Base-by-base conservation (phyloP, 1,140 invertebrate genomes). In the Agrilus planipennis region DNA sequence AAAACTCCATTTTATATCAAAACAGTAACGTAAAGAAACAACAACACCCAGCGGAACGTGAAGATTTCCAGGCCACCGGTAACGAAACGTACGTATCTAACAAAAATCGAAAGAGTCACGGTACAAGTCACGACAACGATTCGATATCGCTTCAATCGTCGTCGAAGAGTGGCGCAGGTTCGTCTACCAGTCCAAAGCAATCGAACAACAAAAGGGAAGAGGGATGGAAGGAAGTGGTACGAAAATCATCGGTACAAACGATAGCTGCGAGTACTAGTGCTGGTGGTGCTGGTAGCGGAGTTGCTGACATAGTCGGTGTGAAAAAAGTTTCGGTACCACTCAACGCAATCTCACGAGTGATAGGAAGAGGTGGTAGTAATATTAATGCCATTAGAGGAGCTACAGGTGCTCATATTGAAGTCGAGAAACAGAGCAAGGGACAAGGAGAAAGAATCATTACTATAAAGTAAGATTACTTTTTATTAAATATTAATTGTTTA, bases 151-250 rank as follows among this genome's bases (percentile, higher is more conserved):
- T n/a, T n/a, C n/a, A n/a, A n/a, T n/a, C n/a, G n/a, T n/a, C n/a
- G n/a, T n/a, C n/a, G n/a, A n/a, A n/a, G n/a, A n/a, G n/a, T n/a
- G n/a, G n/a, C n/a, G 21, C 22, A 18, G 20, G 15, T 50, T 41
- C 62, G 64, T 4, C 31, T 25, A 69, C 72, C 2, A 84, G 79
- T 60, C 79, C 81, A 1, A 85, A 84, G 53, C 79, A 82, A 57
- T 67, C 47, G 64, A 75, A 53, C 73, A n/a, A n/a, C n/a, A 84
- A 63, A 17, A 57, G 87, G 35, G 91, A 96, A 51, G 90, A 95
- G 60, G 91, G 90, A 5, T 97, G 92, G 92, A 95, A 94, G 63
- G 91, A 96, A 70, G 90, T 96, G 7, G 86, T 90, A 5, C 68
- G 91, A 56, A 93, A 86, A 65, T 85, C 75, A 41, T 68, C 64